A percentile compares a stretch with the other conserved stretches of the same genome.
These are phyloP conservation scores for Cinclus cinclus DNA, from an alignment of 2,113 vertebrate genomes.

Conservation along the genomic window DNA sequence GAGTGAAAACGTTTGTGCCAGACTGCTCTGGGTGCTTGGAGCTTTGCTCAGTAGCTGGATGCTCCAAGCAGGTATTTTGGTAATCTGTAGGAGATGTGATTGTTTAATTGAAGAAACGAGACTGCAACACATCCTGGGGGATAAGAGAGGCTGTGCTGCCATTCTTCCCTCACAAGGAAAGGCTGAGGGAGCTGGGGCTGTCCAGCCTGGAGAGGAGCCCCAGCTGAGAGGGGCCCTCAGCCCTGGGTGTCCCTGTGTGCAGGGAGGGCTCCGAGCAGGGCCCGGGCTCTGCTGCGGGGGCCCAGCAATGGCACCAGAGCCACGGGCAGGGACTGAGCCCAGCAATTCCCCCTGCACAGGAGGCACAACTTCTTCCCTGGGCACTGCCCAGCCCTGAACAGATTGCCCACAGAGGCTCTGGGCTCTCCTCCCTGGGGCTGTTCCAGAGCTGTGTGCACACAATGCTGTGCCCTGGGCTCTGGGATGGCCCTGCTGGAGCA, in stretches of 20 bases:
- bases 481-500: background rate
- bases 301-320: no score
- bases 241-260: background rate
- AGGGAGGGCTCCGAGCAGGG: no score
- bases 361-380: background rate
- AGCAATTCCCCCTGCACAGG: background rate
- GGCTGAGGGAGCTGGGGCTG: background rate
- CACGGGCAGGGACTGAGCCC: no score
- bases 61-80: background rate
- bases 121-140: background rate
- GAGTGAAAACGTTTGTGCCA: background rate
- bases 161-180: rapidly evolving
- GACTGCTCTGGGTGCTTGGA: background rate
- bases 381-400: background rate
- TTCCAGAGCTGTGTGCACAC: no score
- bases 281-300: no score
- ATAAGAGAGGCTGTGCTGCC: background rate
- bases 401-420: background rate
- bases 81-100: background rate
- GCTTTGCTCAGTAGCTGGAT: background rate
- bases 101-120: background rate
- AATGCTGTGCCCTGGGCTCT: background rate
- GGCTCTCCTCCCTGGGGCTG: no score
- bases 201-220: background rate
- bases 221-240: background rate